phyloP scores from a whole-genome alignment of 2,797 vertebrate genomes.

The Pseudocheirus occidentalis region DNA sequence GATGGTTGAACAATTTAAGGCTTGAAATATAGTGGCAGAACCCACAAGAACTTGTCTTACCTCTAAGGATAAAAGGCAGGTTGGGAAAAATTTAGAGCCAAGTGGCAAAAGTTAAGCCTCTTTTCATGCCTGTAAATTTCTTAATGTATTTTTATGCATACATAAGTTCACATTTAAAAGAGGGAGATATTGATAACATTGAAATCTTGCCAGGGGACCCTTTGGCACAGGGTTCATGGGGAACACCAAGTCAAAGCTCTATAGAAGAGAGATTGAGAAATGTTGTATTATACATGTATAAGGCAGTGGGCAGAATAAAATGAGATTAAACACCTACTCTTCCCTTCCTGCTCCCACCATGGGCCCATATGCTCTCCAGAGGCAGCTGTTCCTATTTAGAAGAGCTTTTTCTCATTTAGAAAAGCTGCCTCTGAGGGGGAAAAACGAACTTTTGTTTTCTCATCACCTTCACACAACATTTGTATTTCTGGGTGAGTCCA shows the following conservation, averaged over 20 bases:
- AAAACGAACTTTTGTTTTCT: neutral
- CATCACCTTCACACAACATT: conserved; percentile 25
- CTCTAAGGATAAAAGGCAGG: neutral
- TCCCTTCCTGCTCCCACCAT: neutral
- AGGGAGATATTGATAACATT: neutral
- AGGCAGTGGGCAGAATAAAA: neutral
- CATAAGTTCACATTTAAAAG: neutral
- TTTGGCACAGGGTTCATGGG: neutral
- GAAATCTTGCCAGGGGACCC: neutral
- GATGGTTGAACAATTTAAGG: neutral
- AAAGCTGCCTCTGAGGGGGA: neutral
- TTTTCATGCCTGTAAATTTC: neutral
- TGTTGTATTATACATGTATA: neutral
- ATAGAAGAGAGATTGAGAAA: neutral
- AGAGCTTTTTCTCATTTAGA: conserved; percentile 18
- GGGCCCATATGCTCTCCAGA: neutral
- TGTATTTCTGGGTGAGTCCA: conserved; percentile 29
- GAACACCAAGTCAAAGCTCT: neutral
- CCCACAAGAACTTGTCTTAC: neutral
- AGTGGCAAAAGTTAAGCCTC: neutral
- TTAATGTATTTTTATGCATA: neutral
- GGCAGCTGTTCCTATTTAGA: conserved; percentile 5
- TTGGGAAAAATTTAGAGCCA: neutral
- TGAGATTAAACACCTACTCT: neutral
- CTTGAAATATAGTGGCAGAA: neutral